Base-by-base conservation (phyloP, 2,113 vertebrate species). In the Hucho hucho region DNA sequence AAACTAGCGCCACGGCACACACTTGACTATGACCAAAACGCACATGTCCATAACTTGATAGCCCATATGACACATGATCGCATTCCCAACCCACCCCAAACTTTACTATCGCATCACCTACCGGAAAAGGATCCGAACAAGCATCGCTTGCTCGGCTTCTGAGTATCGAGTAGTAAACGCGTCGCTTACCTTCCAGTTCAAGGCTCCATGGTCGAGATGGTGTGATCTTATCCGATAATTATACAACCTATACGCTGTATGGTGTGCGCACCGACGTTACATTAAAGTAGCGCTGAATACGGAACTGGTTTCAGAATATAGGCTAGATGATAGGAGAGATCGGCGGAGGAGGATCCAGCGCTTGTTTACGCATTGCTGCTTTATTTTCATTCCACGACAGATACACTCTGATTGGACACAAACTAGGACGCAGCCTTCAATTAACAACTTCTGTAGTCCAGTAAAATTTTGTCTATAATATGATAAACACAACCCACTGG, bases 291-390 rank as follows among this genome's bases (percentile, higher is more conserved):
- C 58, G 66, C 74, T 66, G 83, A 87, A 87, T 70, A 85, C 86
- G 88, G 88, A 89, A 88, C 86, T 88, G 79, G 74, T 76, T 80
- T 68, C 72, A 69, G 37, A 43, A 43, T 43, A 43, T 43, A 43
- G 37, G 37, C 37, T 43, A 43, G 87, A 89, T 83, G 88, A 81
- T 82, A 74, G 29, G 70, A 74, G 84, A 43, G 37, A 87, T 89
- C 90, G 92, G 92, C 88, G 92, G 92, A 91, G 92, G 92, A 93
- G 87, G 91, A 88, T 88, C 89, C 90, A 79, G 90, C 90, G 90
- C 90, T 92, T 93, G 92, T 95, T 94, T 95, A 94, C 93, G 93
- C 91, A 89, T 89, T 88, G 91, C 93, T 92, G 93, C 91, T 92
- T 86, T 82, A 89, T 87, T 91, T 43, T 43, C 90, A 83, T 86